phyloP scores from a whole-genome alignment of 2,113 vertebrate genomes.

The Phrynocephalus versicolor region DNA sequence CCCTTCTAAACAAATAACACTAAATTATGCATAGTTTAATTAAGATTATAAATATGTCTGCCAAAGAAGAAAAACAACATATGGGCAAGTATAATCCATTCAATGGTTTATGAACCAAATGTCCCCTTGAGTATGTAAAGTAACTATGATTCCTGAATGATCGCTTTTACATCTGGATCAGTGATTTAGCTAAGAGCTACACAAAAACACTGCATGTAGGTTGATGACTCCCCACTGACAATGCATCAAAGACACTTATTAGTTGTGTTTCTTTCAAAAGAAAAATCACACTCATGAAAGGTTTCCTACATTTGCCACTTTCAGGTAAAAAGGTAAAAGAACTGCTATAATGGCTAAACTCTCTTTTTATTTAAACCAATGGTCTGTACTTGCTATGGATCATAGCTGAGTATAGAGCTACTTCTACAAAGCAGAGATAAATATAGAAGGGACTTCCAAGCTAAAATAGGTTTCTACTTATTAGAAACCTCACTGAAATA shows the following conservation, averaged over 20 bases:
- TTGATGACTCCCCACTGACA: not conserved
- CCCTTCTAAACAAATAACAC: not conserved
- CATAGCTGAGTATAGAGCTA: not conserved
- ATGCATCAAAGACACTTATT: not conserved
- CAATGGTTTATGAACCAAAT: constrained; percentile 17
- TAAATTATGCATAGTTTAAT: constrained; percentile 35
- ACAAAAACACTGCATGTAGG: not conserved
- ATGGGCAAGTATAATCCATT: constrained; percentile 15
- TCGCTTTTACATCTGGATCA: constrained; percentile 3
- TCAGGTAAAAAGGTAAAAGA: not conserved
- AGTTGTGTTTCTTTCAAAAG: not conserved
- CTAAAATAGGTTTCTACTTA: not conserved
- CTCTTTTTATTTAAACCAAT: not conserved
- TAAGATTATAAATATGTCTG: constrained; percentile 22
- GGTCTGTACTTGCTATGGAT: not conserved
- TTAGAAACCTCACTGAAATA: not conserved
- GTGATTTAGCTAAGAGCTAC: constrained; percentile 17
- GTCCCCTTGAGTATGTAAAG: not conserved
- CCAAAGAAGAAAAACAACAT: constrained; percentile 23
- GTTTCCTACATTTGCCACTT: not conserved
- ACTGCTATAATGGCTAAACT: not conserved
- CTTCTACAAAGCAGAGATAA: not conserved
- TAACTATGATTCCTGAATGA: not conserved
- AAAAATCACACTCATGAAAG: not conserved
- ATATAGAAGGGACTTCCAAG: not conserved